Conservation (phyloP, 1,140 invertebrate species). For the Brachionus asplanchnoidis region DNA sequence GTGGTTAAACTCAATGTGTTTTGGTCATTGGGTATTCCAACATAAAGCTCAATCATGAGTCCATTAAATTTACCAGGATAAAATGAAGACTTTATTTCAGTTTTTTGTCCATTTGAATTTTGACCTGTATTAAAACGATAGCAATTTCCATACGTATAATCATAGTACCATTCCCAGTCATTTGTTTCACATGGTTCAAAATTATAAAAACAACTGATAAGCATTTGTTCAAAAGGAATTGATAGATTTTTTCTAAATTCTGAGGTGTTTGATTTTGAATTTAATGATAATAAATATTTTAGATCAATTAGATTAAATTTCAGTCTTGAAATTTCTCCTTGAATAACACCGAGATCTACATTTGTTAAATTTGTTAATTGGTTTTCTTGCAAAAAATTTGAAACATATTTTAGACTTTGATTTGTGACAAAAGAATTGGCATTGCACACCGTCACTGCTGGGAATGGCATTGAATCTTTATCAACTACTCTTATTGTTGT, state of each 20-base stretch:
- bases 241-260: background rate
- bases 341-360: background rate
- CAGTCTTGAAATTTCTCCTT: too few species aligned
- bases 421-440: background rate
- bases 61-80: background rate
- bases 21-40: background rate
- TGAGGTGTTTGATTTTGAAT: background rate
- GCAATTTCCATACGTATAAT: slow-evolving; percentile 2
- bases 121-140: background rate
- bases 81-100: background rate
- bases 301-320: background rate
- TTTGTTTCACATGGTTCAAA: background rate
- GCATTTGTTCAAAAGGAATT: background rate
- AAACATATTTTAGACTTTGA: background rate
- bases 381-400: background rate
- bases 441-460: slow-evolving; percentile 20
- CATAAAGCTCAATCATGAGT: background rate
- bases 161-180: slow-evolving; percentile 25
- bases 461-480: background rate
- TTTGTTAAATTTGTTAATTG: background rate
- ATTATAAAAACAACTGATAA: background rate
- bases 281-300: background rate
- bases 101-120: background rate
- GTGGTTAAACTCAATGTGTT: background rate
- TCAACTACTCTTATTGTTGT: slow-evolving; percentile 18